phyloP scores from a whole-genome alignment of 2,888 invertebrate species.

The Parascotia fuliginaria region DNA sequence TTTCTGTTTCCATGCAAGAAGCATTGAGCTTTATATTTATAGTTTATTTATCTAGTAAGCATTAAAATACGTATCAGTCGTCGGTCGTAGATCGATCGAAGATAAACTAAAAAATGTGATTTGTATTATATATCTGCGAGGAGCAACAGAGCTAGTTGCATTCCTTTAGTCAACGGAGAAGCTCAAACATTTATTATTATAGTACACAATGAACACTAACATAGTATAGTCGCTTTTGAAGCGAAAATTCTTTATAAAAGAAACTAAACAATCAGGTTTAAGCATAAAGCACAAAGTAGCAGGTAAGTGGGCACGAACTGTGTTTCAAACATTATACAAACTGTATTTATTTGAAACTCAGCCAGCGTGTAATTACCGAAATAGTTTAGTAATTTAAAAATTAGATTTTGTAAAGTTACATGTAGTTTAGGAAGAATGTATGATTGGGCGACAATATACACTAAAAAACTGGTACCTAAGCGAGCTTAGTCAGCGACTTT shows the following conservation, averaged over 20 bases:
- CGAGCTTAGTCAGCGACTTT: too few species aligned
- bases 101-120: too few species aligned
- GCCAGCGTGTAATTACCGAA: background rate
- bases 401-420: background rate
- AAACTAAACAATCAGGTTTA: background rate
- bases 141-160: background rate
- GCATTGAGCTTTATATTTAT: too few species aligned
- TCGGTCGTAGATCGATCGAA: too few species aligned
- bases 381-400: background rate
- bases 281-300: background rate
- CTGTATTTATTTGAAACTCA: background rate
- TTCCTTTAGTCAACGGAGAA: slow-evolving; percentile 1
- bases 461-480: too few species aligned
- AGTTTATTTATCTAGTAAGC: too few species aligned
- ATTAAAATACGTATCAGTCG: too few species aligned
- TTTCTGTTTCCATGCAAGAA: too few species aligned
- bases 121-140: background rate
- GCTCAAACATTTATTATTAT: slow-evolving; percentile 6
- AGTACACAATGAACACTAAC: background rate
- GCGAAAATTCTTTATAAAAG: slow-evolving; percentile 16
- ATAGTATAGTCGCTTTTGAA: slow-evolving; percentile 9
- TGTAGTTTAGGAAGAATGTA: too few species aligned
- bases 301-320: too few species aligned
- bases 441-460: too few species aligned
- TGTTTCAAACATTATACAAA: too few species aligned